Percentiles rank a stretch among this genome's conserved stretches.
Evolutionary conservation across 2,797 vertebrate species (phyloP).

Genomic region (Enoplosus armatus): DNA sequence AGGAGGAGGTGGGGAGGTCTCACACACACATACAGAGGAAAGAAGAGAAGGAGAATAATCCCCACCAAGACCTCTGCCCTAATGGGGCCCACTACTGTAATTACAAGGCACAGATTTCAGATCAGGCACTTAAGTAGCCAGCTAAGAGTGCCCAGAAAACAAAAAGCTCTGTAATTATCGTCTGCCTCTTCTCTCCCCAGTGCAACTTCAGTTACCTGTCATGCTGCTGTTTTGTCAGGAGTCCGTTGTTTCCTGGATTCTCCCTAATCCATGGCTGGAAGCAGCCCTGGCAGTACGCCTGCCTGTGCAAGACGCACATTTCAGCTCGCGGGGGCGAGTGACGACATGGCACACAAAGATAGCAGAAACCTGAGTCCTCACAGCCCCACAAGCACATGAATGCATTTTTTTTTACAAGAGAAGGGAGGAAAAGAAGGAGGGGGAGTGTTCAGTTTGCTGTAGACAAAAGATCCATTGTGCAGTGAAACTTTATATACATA

Average conservation of each 20-base stretch:
- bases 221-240: conserved; percentile 85
- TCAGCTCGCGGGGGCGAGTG: conserved; percentile 85
- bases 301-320: conserved; percentile 86
- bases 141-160: conserved; percentile 89
- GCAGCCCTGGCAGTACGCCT: conserved; percentile 83
- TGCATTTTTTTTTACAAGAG: conserved; percentile 86
- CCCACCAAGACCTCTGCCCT: conserved; percentile 87
- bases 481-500: conserved; percentile 92
- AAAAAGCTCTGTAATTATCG: conserved; percentile 91
- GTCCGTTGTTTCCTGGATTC: conserved; percentile 85
- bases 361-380: conserved; percentile 88
- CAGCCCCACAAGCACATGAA: conserved; percentile 87
- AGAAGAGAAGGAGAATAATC: conserved; percentile 84
- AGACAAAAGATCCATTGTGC: conserved; percentile 90
- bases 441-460: conserved; percentile 86
- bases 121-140: conserved; percentile 90
- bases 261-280: conserved; percentile 87
- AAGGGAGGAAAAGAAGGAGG: conserved; percentile 82
- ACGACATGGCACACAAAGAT: conserved; percentile 90
- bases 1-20: conserved; percentile 70
- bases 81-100: conserved; percentile 90
- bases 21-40: conserved; percentile 64
- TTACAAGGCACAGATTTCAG: conserved; percentile 91
- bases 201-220: conserved; percentile 88
- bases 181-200: conserved; percentile 84